Percentiles rank a stretch among this genome's conserved stretches.
Evolutionary conservation across 2,797 vertebrate species (phyloP).

Genomic region (Ambastaia sidthimunki): DNA sequence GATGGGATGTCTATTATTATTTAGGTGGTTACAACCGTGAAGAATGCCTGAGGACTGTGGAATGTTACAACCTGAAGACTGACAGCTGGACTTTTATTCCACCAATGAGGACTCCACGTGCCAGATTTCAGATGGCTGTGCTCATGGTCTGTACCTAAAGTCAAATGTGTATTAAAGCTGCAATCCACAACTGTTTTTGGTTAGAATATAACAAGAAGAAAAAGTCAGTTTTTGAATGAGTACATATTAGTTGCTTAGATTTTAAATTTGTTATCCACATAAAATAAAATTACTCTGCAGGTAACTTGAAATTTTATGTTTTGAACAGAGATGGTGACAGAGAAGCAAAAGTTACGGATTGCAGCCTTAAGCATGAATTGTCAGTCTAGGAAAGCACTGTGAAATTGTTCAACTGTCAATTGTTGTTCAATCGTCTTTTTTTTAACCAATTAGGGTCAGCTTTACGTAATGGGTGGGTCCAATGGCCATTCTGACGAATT

Average conservation of each 20-base stretch:
- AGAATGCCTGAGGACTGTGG: constrained; percentile 96
- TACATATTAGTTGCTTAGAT: no score
- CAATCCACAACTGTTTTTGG: no score
- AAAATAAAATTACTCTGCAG: no score
- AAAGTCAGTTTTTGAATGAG: no score
- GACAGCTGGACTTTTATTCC: constrained; percentile 94
- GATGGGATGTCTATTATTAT: constrained; percentile 25
- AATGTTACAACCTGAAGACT: constrained; percentile 90
- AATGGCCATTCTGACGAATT: constrained; percentile 97
- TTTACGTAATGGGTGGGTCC: constrained; percentile 96
- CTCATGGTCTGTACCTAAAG: constrained; percentile 83
- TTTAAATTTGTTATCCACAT: no score
- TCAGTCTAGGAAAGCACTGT: constrained; percentile 2
- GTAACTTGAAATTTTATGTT: no score
- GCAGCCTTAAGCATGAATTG: not conserved
- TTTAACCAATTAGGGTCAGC: constrained; percentile 82
- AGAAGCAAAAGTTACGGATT: no score
- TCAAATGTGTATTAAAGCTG: not conserved
- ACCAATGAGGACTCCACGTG: constrained; percentile 95
- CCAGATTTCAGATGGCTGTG: constrained; percentile 98
- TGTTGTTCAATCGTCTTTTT: not conserved
- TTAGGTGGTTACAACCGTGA: constrained; percentile 97
- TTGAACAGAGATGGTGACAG: no score
- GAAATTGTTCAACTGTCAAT: not conserved
- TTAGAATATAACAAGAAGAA: no score